Conservation (phyloP, 2,113 vertebrate species). For the Pedetes capensis region DNA sequence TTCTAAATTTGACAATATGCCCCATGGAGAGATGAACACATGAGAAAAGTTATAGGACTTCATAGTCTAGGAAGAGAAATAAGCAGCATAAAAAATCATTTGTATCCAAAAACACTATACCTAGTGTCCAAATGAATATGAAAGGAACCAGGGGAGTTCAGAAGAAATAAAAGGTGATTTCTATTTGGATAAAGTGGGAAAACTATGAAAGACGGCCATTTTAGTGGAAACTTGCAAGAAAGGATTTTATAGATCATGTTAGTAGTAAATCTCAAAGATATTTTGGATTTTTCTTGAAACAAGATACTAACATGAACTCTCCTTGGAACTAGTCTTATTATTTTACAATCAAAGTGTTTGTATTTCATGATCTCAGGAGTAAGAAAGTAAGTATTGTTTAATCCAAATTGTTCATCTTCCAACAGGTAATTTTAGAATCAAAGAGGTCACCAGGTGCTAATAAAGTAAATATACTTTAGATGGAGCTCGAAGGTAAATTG, state of each 20-base stretch:
- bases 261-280: background rate
- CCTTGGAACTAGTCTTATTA: background rate
- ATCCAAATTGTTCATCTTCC: background rate
- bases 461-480: background rate
- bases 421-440: conserved; percentile 25
- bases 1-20: background rate
- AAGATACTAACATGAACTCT: background rate
- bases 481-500: background rate
- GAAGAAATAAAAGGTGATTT: background rate
- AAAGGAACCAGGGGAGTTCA: background rate
- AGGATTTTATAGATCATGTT: background rate
- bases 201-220: background rate
- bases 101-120: background rate
- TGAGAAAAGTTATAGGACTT: background rate
- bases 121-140: background rate
- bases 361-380: background rate
- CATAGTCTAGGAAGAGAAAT: background rate
- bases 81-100: background rate
- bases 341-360: conserved; percentile 35
- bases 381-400: conserved; percentile 14
- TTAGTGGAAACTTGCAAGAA: background rate
- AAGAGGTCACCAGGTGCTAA: background rate
- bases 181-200: background rate
- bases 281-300: background rate
- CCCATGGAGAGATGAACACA: background rate